These are phyloP conservation scores for Paradisaea rubra DNA, from an alignment of 2,113 vertebrate genomes.

Conservation along the genomic window DNA sequence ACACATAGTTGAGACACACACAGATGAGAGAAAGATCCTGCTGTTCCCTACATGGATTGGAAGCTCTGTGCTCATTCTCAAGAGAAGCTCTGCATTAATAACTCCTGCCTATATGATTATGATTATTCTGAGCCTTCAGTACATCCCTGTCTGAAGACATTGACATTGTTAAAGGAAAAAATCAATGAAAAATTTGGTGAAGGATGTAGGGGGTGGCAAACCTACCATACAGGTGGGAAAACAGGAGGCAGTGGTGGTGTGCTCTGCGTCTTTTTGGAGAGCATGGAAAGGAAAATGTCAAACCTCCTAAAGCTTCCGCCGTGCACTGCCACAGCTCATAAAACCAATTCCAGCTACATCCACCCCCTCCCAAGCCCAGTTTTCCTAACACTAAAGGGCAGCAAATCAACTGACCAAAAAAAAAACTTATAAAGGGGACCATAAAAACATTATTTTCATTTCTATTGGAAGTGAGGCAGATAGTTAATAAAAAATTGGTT, in stretches of 20 bases:
- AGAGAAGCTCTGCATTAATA: background rate
- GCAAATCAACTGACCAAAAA: background rate
- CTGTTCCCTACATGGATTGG: background rate
- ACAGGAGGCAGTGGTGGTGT: background rate
- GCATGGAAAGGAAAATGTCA: background rate
- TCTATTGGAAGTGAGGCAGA: background rate
- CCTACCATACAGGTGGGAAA: background rate
- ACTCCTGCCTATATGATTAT: background rate
- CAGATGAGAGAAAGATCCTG: background rate
- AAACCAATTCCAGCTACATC: background rate
- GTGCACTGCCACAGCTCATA: background rate
- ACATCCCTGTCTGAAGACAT: background rate
- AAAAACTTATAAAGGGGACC: background rate
- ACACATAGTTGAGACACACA: background rate
- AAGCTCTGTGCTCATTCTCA: background rate
- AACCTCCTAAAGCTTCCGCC: background rate
- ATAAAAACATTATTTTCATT: background rate
- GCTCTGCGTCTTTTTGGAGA: background rate
- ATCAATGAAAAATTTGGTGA: rapidly evolving
- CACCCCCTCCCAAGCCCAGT: background rate
- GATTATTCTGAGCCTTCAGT: background rate
- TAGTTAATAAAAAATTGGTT: background rate
- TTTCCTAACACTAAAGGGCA: background rate
- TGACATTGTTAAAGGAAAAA: background rate
- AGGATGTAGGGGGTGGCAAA: rapidly evolving